phyloP scores from a whole-genome alignment of 2,888 invertebrate species.

The Ormyrus pomaceus region DNA sequence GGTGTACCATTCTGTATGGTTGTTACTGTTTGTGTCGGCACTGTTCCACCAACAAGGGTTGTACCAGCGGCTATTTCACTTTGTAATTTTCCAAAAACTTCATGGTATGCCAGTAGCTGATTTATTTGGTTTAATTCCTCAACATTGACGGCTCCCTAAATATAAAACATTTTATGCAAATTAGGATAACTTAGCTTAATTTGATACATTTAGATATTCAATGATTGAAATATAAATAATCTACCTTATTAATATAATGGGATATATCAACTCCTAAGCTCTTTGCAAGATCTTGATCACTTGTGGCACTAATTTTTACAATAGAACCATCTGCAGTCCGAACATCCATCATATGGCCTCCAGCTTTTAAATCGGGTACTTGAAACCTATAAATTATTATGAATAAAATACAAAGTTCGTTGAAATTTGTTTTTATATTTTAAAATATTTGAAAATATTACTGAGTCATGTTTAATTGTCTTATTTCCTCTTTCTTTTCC shows the following conservation, averaged over 20 bases:
- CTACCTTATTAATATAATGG: constrained; percentile 87
- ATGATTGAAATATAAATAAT: constrained; percentile 19
- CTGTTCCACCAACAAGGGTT: constrained; percentile 71
- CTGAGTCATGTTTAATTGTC: constrained; percentile 74
- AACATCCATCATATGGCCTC: constrained; percentile 79
- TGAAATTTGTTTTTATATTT: neutral
- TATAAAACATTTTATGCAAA: neutral
- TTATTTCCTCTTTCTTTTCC: constrained; percentile 71
- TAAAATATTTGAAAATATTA: constrained; percentile 59
- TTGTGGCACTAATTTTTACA: constrained; percentile 84
- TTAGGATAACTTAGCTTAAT: too few species aligned
- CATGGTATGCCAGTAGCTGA: constrained; percentile 89
- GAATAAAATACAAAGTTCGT: neutral
- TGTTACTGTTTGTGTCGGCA: constrained; percentile 73
- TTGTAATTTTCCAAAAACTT: constrained; percentile 87
- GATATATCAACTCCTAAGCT: constrained; percentile 84
- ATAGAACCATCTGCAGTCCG: constrained; percentile 84
- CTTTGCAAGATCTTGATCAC: constrained; percentile 80
- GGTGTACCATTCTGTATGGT: constrained; percentile 74
- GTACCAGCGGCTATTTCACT: constrained; percentile 78
- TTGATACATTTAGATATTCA: too few species aligned
- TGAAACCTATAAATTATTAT: constrained; percentile 69
- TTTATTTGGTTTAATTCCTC: constrained; percentile 91
- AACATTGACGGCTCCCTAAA: constrained; percentile 79
- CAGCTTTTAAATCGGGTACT: constrained; percentile 75